Conservation (phyloP, 2,797 vertebrate genomes). For the Cercopithecus hamlyni region DNA sequence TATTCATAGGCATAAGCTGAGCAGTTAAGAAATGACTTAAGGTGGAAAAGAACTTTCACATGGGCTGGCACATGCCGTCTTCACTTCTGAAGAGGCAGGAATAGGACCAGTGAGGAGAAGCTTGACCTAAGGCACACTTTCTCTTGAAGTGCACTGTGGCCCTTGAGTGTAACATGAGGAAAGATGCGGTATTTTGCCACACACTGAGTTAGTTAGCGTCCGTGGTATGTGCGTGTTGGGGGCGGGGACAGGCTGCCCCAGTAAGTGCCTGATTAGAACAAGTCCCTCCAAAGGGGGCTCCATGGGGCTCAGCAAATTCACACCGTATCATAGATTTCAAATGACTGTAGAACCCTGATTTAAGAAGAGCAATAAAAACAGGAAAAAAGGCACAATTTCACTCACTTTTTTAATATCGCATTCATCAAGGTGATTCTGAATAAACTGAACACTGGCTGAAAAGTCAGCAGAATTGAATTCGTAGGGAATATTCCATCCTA, state of each 20-base stretch:
- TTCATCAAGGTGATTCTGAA: slow-evolving; percentile 88
- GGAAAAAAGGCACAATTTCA: neutral
- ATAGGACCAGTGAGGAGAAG: neutral
- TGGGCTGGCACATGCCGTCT: neutral
- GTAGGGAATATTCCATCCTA: slow-evolving; percentile 90
- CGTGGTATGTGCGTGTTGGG: no score
- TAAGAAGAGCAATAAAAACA: neutral
- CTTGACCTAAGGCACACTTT: neutral
- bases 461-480: slow-evolving; percentile 89
- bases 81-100: neutral
- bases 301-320: neutral
- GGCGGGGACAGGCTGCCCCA: no score
- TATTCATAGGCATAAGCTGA: neutral
- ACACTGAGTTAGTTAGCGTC: neutral
- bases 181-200: neutral
- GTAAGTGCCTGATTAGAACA: neutral
- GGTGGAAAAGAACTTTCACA: neutral
- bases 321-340: neutral
- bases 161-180: neutral
- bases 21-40: neutral
- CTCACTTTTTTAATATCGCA: slow-evolving; percentile 87
- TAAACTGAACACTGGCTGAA: slow-evolving; percentile 86
- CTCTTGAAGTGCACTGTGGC: neutral
- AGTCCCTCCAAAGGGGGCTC: neutral
- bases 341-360: neutral